Evolutionary conservation across 2,888 invertebrate species (phyloP).

Genomic region (Drosophila silvestris): DNA sequence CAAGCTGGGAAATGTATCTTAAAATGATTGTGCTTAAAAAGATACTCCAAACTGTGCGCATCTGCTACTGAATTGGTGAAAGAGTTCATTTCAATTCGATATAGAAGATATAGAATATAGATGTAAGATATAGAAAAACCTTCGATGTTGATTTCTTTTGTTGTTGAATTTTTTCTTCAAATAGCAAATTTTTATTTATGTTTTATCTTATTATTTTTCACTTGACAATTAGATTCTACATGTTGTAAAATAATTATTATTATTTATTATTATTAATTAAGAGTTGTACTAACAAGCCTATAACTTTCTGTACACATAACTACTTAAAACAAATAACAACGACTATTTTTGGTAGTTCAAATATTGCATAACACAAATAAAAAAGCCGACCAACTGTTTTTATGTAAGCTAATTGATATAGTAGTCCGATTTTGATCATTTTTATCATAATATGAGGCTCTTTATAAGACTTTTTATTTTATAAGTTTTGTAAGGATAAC

Average conservation of each 20-base stretch:
- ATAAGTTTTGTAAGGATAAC: not conserved
- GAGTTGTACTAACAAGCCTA: too few species aligned
- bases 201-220: not conserved
- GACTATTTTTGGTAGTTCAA: too few species aligned
- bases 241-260: too few species aligned
- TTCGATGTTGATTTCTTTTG: not conserved
- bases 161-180: not conserved
- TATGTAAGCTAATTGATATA: not conserved
- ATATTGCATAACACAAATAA: too few species aligned
- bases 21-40: not conserved
- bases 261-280: too few species aligned
- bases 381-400: too few species aligned
- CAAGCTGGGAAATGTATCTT: constrained; percentile 9
- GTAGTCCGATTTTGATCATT: not conserved
- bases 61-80: not conserved
- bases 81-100: not conserved
- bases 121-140: not conserved
- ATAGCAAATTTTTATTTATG: rapidly evolving
- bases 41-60: not conserved
- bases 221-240: not conserved
- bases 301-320: too few species aligned
- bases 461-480: not conserved
- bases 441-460: not conserved
- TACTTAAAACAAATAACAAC: too few species aligned
- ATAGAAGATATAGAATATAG: too few species aligned